Conservation (phyloP, 2,797 vertebrate genomes). For the Centroberyx gerrardi region DNA sequence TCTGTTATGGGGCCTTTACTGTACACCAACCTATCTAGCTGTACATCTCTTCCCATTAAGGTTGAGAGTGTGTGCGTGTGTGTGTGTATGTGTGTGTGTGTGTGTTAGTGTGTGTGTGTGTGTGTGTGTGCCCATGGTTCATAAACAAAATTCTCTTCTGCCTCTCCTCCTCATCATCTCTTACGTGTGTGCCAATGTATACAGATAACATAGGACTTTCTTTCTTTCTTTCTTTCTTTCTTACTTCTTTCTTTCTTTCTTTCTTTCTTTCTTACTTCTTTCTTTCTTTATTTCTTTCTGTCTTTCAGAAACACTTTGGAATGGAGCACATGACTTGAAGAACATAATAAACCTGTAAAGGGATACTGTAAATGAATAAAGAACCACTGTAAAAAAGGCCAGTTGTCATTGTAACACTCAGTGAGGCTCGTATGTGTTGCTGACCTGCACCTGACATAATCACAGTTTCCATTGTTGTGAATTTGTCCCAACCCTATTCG, state of each 20-base stretch:
- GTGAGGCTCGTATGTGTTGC: not conserved
- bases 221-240: constrained; percentile 4
- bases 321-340: too few relatives aligned
- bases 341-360: not conserved
- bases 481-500: constrained; percentile 19
- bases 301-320: not conserved
- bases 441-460: constrained; percentile 20
- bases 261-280: not conserved
- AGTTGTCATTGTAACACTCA: constrained; percentile 15
- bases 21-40: not conserved
- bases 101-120: too few relatives aligned
- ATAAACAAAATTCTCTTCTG: too few relatives aligned
- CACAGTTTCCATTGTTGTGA: constrained; percentile 24
- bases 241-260: not conserved
- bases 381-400: not conserved
- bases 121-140: too few relatives aligned
- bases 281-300: not conserved
- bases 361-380: not conserved
- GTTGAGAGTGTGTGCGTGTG: not conserved
- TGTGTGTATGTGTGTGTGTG: not conserved
- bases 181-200: too few relatives aligned
- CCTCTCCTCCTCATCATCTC: too few relatives aligned
- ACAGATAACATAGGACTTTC: too few relatives aligned
- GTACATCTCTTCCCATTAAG: not conserved
- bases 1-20: not conserved